Base-by-base conservation (phyloP, 2,888 invertebrate genomes). In the Hyalella azteca region DNA sequence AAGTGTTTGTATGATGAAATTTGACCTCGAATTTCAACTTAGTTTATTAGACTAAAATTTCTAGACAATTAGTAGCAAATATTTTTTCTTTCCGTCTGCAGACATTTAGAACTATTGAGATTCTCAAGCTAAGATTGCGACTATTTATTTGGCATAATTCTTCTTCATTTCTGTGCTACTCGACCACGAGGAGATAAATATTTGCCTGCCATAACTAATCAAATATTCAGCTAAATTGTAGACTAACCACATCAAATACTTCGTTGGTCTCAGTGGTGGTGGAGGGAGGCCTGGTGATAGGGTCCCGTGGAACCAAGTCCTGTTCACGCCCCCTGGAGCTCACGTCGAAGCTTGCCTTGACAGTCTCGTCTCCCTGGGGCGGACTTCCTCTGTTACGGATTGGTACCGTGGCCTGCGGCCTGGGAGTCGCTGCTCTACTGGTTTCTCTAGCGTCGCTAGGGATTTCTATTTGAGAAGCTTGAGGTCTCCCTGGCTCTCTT, bases 231-330 rank as follows among this genome's bases (percentile, higher is more conserved):
- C 7, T 1, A 50, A 50, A 50, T 1, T 1, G n/a, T 1, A 29
- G 36, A 66, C 66, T 66, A 2, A 66, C 66, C 1, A 36, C 36
- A 36, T 66, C 66, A 3, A 59, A 2, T 15, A 66, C 66, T 26
- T 54, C 54, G 7, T 32, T 66, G 36, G 36, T 66, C 66, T 66
- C 66, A 9, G 66, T 66, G 66, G 66, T 66, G 36, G 66, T 36
- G 39, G 66, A 36, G 0, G 66, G 66, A n/a, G 36, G 32, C 26
- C 26, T 54, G 2, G 19, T 29, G 36, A 29, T 9, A 5, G 66
- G 66, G 36, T 66, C 36, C 5, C 66, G 66, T 7, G 66, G 66
- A 11, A 36, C 39, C 9, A 19, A 5, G 19, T 66, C 66, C 19
- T 66, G 66, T 19, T 36, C 66, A 22, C 66, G 7, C 15, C 66